Evolutionary conservation across 2,797 vertebrate genomes (phyloP), one percentile per base, ranked within the genome.

Genomic region (Balearica regulorum): DNA sequence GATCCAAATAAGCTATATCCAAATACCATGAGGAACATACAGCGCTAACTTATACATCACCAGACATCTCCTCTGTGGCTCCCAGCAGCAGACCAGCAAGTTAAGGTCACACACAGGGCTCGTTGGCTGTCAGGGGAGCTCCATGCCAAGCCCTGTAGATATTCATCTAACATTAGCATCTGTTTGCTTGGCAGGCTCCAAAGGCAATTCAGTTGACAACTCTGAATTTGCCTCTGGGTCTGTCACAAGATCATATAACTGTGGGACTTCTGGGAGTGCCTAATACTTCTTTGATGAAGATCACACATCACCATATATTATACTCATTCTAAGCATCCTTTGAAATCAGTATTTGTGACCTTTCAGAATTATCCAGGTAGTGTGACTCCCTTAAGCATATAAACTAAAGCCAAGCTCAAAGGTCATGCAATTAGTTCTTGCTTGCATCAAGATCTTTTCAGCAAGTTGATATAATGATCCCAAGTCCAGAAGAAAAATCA

Each of bases 111-210:
- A 71, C 66, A 73, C 54, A 91, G 93, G 82, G 84, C 88, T 94
- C 69, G 58, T 10, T 93, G 94, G 66, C 79, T 95, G 91, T 88
- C 95, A 91, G 2, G 14, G 84, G 87, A 96, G 87, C 70, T 60
- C 3, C 7, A 84, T 79, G 90, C 94, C 94, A 94, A 94, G 79
- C 76, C 16, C 6, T 66, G 87, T 68, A 95, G 83, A 85, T 48
- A 69, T 73, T 96, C 70, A 93, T 83, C 84, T 95, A 93, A 92
- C 92, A 87, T 97, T 73, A 96, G 85, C 96, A 96, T 96, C 94
- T 95, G 95, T 65, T 88, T 92, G 93, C 82, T 94, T 95, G 94
- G 96, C 95, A 91, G 90, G 73, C 76, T 95, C 87, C 79, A 94
- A 95, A 96, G 76, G 82, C 89, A 92, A 60, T 72, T 87, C 86